phyloP scores from a whole-genome alignment of 1,140 invertebrate genomes.

The Cephus cinctus region DNA sequence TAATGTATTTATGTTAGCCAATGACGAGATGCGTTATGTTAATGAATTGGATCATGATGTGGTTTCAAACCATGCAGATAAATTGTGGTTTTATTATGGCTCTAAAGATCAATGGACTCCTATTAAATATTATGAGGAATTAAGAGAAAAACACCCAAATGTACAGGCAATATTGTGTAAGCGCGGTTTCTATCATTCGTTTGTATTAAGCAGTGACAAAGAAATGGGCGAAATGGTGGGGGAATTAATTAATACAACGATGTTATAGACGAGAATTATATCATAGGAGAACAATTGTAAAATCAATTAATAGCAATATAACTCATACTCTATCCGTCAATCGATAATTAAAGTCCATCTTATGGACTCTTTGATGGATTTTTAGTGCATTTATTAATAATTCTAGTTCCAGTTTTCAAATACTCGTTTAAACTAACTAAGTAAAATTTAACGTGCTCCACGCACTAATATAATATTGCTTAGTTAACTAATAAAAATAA shows the following conservation, averaged over 20 bases:
- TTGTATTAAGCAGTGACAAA: conserved; percentile 66
- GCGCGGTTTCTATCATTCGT: conserved; percentile 70
- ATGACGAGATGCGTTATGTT: conserved; percentile 65
- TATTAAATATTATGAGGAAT: conserved; percentile 61
- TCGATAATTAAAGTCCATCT: too few species aligned
- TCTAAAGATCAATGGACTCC: conserved; percentile 76
- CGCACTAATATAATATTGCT: too few species aligned
- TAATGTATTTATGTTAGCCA: conserved; percentile 61
- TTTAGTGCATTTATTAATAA: too few species aligned
- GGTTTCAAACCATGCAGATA: conserved; percentile 56
- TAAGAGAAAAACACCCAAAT: conserved; percentile 62
- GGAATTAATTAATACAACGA: conserved; percentile 55
- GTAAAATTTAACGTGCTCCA: too few species aligned
- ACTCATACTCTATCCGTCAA: too few species aligned
- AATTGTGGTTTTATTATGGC: conserved; percentile 77
- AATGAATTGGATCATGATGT: conserved; percentile 60
- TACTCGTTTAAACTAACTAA: too few species aligned
- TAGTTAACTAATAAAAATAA: too few species aligned
- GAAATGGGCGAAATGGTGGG: conserved; percentile 65
- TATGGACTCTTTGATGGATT: too few species aligned
- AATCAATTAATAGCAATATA: too few species aligned
- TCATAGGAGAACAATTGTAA: too few species aligned
- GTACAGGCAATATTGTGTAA: conserved; percentile 66
- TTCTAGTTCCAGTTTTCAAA: too few species aligned
- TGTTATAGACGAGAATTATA: too few species aligned